Evolutionary conservation across 2,888 invertebrate species (phyloP), one percentile per base, ranked within the genome.

Genomic region (Phyllotreta cruciferae): DNA sequence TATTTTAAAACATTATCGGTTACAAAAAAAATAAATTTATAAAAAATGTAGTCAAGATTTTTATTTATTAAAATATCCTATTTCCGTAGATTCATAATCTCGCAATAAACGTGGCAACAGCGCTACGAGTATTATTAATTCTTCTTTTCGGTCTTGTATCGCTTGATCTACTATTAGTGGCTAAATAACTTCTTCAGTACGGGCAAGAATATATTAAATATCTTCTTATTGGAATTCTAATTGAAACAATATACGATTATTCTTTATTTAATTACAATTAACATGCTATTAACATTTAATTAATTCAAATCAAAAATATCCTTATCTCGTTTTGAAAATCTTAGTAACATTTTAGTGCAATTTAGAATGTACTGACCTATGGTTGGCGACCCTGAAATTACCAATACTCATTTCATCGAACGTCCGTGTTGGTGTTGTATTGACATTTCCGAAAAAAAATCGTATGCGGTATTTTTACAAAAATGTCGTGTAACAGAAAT

Each of bases 11-110:
- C 73, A 77, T 79, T 69, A 69, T 80, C 77, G 78, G 79, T 80
- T 80, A 79, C 75, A 76, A 80, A 78, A 78, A 78, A 76, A 75
- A 79, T 77, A 78, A 71, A 78, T 80, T 80, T 80, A 75, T 79
- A 79, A 79, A 79, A 78, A 78, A 67, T 37, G 10, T 24, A 24
- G 24, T 24, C 24, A 11, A 6, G 34, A 14, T 53, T n/a, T 13
- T 39, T 5, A 9, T 13, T 37, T 37, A 24, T 50, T 8, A 2
- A 11, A 38, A 3, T 24, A 24, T 24, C 24, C 24, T 4, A 24
- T 24, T 24, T 24, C 24, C 4, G 24, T 4, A 24, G 24, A 24
- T 3, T 24, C n/a, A n/a, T n/a, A n/a, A n/a, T n/a, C n/a, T 24
- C 2, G 24, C 4, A 24, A 4, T 4, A 24, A 24, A 24, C 24